Evolutionary conservation across 2,888 invertebrate species (phyloP).

Genomic region (Dascillus cervinus): DNA sequence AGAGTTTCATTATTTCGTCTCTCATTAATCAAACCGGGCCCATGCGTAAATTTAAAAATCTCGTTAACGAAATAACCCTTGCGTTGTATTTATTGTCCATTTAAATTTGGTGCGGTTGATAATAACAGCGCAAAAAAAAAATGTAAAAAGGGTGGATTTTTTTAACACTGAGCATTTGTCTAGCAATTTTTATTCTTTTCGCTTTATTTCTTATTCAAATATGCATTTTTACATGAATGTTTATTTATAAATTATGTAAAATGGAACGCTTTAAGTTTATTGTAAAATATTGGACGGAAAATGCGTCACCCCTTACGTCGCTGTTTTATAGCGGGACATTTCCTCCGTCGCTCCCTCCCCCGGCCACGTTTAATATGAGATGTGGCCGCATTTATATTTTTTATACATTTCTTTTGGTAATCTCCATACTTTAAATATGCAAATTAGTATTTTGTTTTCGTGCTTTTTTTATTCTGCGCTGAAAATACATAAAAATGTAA

Average conservation of each 20-base stretch:
- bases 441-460: slow-evolving; percentile 29
- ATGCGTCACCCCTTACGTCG: slow-evolving; percentile 23
- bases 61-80: slow-evolving; percentile 40
- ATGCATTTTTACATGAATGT: slow-evolving; percentile 44
- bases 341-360: neutral
- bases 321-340: slow-evolving; percentile 10
- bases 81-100: slow-evolving; percentile 38
- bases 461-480: slow-evolving; percentile 16
- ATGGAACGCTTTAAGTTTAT: slow-evolving; percentile 37
- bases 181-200: too few species aligned
- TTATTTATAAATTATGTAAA: slow-evolving; percentile 45
- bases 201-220: slow-evolving; percentile 34
- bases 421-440: slow-evolving; percentile 31
- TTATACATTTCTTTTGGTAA: slow-evolving; percentile 28
- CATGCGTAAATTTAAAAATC: slow-evolving; percentile 40
- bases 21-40: slow-evolving; percentile 39
- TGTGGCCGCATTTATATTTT: slow-evolving; percentile 26
- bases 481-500: slow-evolving; percentile 19
- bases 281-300: slow-evolving; percentile 29
- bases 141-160: too few species aligned
- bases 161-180: too few species aligned
- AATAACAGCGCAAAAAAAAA: too few species aligned
- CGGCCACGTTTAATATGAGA: slow-evolving; percentile 23
- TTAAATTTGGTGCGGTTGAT: too few species aligned
- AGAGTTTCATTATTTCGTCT: slow-evolving; percentile 40